Evolutionary conservation across 2,113 vertebrate genomes (phyloP).

Genomic region (Sphaerodactylus townsendi): DNA sequence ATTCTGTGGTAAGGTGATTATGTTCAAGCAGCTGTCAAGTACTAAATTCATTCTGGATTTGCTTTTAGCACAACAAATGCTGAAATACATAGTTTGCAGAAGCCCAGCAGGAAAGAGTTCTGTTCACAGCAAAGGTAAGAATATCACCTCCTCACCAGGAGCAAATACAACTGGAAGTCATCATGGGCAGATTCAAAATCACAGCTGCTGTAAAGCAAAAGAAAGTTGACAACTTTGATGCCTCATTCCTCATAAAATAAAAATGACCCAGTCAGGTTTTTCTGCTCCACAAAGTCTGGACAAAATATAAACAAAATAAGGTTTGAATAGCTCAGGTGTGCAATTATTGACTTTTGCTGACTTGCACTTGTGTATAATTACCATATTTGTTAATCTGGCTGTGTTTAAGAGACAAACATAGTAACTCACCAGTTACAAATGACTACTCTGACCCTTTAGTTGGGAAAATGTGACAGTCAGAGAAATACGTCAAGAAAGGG

Average conservation of each 20-base stretch:
- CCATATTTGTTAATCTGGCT: background rate
- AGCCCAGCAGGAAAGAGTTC: background rate
- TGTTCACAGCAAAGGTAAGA: background rate
- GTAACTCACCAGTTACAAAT: background rate
- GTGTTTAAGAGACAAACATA: background rate
- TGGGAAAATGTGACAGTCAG: rapidly evolving
- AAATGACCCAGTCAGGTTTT: background rate
- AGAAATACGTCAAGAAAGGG: background rate
- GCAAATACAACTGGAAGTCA: background rate
- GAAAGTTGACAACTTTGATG: background rate
- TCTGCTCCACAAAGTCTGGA: background rate
- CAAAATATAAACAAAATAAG: background rate
- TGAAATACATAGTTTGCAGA: background rate
- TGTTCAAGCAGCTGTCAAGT: background rate
- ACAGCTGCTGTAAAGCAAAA: background rate
- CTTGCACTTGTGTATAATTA: background rate
- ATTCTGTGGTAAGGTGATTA: background rate
- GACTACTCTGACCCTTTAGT: too few species aligned
- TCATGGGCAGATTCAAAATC: background rate
- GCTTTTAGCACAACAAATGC: background rate
- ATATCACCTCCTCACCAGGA: background rate
- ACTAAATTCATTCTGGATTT: background rate
- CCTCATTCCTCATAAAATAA: background rate
- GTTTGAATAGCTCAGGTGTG: background rate
- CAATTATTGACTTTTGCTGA: background rate